Percentiles rank a stretch among this genome's conserved stretches.
phyloP scores from a whole-genome alignment of 2,113 vertebrate genomes.

The Sphaerodactylus townsendi region DNA sequence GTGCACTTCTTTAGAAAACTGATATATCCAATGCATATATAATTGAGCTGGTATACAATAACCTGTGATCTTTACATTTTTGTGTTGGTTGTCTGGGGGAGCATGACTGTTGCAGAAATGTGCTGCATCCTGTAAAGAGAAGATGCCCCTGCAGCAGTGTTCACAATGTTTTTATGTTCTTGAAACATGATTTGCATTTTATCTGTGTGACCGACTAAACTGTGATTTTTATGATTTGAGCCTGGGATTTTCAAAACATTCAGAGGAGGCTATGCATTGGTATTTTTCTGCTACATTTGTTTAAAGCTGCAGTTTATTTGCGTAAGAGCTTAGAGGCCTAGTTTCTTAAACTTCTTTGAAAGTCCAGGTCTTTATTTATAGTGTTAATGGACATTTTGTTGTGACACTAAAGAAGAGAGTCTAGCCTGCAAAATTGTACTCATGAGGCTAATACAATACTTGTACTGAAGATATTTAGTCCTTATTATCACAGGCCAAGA shows the following conservation, averaged over 20 bases:
- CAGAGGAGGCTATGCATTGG: neutral
- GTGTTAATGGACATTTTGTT: neutral
- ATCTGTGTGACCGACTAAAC: neutral
- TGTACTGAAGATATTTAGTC: rapidly evolving
- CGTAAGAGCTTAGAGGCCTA: neutral
- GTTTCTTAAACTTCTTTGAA: neutral
- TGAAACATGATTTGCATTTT: neutral
- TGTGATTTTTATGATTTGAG: neutral
- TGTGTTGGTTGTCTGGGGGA: neutral
- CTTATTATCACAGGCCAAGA: neutral
- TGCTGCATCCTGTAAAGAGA: neutral
- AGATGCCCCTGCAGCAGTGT: neutral
- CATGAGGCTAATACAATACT: conserved; percentile 1
- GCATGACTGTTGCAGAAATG: neutral
- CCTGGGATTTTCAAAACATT: conserved; percentile 26
- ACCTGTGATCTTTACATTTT: neutral
- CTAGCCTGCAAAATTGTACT: neutral
- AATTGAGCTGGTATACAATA: neutral
- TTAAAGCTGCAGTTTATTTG: neutral
- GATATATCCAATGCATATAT: neutral
- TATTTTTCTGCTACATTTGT: neutral
- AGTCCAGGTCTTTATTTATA: rapidly evolving
- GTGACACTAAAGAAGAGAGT: neutral
- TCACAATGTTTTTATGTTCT: neutral
- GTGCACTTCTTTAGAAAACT: neutral